Percentiles rank a stretch among this genome's conserved stretches.
Evolutionary conservation across 2,888 invertebrate genomes (phyloP).

Genomic region (Saturnia pavonia): DNA sequence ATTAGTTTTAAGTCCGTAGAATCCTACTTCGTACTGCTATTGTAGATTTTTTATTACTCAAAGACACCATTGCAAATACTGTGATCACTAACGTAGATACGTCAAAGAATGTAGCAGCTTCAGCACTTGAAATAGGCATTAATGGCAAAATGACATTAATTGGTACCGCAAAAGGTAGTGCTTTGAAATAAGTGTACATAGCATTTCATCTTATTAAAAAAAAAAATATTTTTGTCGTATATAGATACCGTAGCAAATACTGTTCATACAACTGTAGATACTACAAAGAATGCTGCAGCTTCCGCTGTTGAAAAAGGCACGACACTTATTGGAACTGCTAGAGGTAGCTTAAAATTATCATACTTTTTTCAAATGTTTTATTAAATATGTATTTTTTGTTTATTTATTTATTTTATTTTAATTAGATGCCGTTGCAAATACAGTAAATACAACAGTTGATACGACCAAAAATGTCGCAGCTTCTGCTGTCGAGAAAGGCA

Average conservation of each 20-base stretch:
- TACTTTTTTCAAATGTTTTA: conserved; percentile 8
- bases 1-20: too few relatives aligned
- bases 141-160: conserved; percentile 41
- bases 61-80: conserved; percentile 23
- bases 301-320: conserved; percentile 48
- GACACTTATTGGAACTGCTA: conserved; percentile 43
- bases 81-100: conserved; percentile 36
- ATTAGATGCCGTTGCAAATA: conserved; percentile 48
- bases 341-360: conserved; percentile 36
- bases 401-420: conserved; percentile 6
- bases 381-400: background rate
- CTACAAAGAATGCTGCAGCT: conserved; percentile 55
- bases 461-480: conserved; percentile 51
- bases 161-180: conserved; percentile 51
- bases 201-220: background rate
- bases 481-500: conserved; percentile 49
- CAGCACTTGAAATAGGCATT: conserved; percentile 42
- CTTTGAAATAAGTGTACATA: background rate
- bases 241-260: conserved; percentile 52
- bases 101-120: conserved; percentile 40
- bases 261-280: conserved; percentile 52
- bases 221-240: conserved; percentile 21
- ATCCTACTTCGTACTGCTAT: too few relatives aligned
- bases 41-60: background rate
- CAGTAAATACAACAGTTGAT: conserved; percentile 43